Percentiles rank a stretch among this genome's conserved stretches.
These are phyloP conservation scores for Cyclopterus lumpus DNA, from an alignment of 2,797 vertebrate genomes.

Conservation along the genomic window DNA sequence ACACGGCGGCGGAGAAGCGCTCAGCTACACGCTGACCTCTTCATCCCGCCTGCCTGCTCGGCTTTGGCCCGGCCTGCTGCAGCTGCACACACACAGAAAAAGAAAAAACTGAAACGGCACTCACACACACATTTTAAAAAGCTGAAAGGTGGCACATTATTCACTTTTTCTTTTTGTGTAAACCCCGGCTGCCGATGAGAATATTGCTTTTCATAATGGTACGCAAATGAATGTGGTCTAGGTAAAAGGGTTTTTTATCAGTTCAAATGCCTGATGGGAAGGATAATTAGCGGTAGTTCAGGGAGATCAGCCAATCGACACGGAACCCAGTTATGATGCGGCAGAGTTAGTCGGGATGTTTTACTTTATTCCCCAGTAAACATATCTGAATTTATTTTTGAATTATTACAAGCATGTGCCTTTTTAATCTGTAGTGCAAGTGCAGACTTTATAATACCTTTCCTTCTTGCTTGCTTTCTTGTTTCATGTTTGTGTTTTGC, in stretches of 20 bases:
- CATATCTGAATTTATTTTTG: neutral
- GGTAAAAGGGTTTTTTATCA: slow-evolving; percentile 40
- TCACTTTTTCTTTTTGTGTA: slow-evolving; percentile 32
- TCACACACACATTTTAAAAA: slow-evolving; percentile 18
- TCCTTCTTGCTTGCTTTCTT: slow-evolving; percentile 4
- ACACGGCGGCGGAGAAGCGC: slow-evolving; percentile 81
- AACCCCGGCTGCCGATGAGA: slow-evolving; percentile 11
- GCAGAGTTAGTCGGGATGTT: neutral
- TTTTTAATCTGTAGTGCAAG: neutral
- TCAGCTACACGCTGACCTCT: slow-evolving; percentile 92
- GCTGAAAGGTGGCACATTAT: slow-evolving; percentile 47
- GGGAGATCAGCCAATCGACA: slow-evolving; percentile 32
- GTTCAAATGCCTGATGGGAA: slow-evolving; percentile 44
- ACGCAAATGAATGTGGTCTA: slow-evolving; percentile 54
- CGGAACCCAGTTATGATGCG: neutral
- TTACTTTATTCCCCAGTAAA: neutral
- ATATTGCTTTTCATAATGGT: slow-evolving; percentile 31
- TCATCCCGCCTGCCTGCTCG: slow-evolving; percentile 83
- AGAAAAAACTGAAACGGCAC: neutral
- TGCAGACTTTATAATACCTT: slow-evolving; percentile 3
- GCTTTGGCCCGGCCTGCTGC: slow-evolving; percentile 52
- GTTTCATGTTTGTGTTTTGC: slow-evolving; percentile 58
- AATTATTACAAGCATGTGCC: neutral
- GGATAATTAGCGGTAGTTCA: slow-evolving; percentile 29
- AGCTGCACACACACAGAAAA: slow-evolving; percentile 10